Percentiles rank a stretch among this genome's conserved stretches.
phyloP scores from a whole-genome alignment of 1,140 invertebrate species.

The Drosophila sp. region DNA sequence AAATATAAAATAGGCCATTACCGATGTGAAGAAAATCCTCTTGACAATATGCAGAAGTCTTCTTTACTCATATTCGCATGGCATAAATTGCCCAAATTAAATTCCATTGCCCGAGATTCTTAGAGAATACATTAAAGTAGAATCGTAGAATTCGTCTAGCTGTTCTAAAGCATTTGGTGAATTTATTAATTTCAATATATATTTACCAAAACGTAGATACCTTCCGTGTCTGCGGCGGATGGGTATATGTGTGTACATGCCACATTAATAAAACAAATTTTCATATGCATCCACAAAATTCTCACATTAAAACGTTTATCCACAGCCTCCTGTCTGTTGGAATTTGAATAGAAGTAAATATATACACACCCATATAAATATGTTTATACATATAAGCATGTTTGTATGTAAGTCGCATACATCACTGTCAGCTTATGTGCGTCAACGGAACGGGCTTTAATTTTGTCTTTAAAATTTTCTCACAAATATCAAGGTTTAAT shows the following conservation, averaged over 20 bases:
- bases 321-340: conserved; percentile 4
- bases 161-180: not conserved
- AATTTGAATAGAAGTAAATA: conserved; percentile 36
- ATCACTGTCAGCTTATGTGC: conserved; percentile 68
- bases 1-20: too few species aligned
- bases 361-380: conserved; percentile 8
- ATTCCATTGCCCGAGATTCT: not conserved
- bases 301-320: conserved; percentile 10
- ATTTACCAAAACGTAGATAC: not conserved
- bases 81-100: not conserved
- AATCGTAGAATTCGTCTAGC: not conserved
- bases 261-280: conserved; percentile 12
- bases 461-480: conserved; percentile 32
- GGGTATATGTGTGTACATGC: not conserved
- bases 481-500: conserved; percentile 35
- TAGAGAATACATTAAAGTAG: not conserved
- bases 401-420: conserved; percentile 70
- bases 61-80: too few species aligned
- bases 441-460: conserved; percentile 47
- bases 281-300: not conserved
- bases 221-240: not conserved
- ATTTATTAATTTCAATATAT: not conserved
- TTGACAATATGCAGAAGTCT: too few species aligned
- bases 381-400: conserved; percentile 2
- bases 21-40: too few species aligned